phyloP scores from a whole-genome alignment of 37 sponge, comb jelly and placozoan genomes.

The Hexactinellida sp. region DNA sequence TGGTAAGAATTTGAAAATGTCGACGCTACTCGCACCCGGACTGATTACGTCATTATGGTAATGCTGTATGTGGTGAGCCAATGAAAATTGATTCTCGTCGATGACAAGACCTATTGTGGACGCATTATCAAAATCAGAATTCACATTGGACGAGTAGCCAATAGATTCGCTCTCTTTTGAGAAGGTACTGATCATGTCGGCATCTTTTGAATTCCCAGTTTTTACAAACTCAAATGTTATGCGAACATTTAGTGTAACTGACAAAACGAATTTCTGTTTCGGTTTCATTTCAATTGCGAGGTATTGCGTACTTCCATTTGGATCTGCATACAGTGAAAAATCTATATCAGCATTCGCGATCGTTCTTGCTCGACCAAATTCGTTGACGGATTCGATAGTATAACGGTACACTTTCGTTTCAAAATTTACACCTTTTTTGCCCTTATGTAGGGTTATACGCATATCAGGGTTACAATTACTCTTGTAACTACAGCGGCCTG shows the following conservation, averaged over 20 bases:
- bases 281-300: conserved; percentile 8
- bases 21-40: neutral
- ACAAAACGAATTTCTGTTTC: neutral
- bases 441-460: neutral
- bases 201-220: neutral
- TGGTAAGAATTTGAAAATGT: neutral
- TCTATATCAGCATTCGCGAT: conserved; percentile 2
- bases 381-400: neutral
- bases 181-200: neutral
- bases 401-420: neutral
- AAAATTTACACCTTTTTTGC: neutral
- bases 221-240: neutral
- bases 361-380: neutral
- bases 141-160: neutral
- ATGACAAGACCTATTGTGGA: neutral
- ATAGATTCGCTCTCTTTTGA: neutral
- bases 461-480: neutral
- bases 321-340: neutral
- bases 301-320: neutral
- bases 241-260: neutral
- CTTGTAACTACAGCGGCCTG: neutral
- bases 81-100: neutral
- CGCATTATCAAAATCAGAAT: neutral
- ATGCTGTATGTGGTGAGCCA: neutral
- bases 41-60: neutral